Percentiles rank a stretch among this genome's conserved stretches.
These are phyloP conservation scores for Meloidogyne floridensis DNA, from an alignment of 1,140 invertebrate species.

Conservation along the genomic window DNA sequence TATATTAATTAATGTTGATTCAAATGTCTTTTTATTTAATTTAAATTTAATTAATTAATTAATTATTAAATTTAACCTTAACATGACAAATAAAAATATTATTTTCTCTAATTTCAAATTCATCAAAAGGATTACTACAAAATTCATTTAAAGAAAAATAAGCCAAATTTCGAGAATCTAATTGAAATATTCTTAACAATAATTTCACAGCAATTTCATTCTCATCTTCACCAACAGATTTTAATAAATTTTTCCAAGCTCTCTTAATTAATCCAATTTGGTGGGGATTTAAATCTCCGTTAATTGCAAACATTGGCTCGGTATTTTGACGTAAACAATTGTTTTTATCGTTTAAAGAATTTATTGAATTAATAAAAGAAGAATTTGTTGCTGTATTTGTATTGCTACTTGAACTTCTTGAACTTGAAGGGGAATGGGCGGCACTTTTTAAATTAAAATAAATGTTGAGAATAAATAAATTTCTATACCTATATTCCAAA, in stretches of 20 bases:
- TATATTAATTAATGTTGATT: conserved; percentile 51
- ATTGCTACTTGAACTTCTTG: conserved; percentile 29
- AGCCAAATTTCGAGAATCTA: conserved; percentile 45
- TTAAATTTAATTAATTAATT: neutral
- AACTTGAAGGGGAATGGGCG: conserved; percentile 44
- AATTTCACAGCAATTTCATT: conserved; percentile 47
- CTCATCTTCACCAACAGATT: conserved; percentile 50
- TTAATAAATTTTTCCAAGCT: conserved; percentile 52
- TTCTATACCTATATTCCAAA: conserved; percentile 33
- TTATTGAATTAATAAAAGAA: conserved; percentile 30
- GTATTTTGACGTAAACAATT: conserved; percentile 46
- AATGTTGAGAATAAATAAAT: neutral
- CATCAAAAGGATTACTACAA: conserved; percentile 26
- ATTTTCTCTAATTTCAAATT: conserved; percentile 38
- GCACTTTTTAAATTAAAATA: conserved; percentile 32
- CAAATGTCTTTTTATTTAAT: conserved; percentile 37
- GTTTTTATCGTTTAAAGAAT: neutral
- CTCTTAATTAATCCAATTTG: conserved; percentile 50
- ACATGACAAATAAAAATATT: conserved; percentile 48
- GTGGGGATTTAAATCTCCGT: conserved; percentile 52
- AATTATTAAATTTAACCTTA: conserved; percentile 31
- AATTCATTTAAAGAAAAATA: conserved; percentile 39
- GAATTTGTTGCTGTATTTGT: neutral
- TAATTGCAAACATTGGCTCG: conserved; percentile 55
- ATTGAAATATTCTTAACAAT: conserved; percentile 46